Conservation (phyloP, 2,113 vertebrate genomes). For the Petrocephalus microphthalmus region DNA sequence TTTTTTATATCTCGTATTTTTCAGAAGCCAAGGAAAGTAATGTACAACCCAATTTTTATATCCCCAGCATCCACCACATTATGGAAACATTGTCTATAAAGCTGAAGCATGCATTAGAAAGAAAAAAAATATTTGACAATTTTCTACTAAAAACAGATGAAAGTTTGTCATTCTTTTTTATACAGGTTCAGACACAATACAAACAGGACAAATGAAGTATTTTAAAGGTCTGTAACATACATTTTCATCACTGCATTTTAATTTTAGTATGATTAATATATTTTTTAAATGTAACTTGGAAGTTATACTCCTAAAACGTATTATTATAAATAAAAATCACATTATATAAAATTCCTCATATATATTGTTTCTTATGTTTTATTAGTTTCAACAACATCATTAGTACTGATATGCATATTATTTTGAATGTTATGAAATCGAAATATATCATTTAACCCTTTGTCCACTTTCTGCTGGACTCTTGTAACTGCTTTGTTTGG, state of each 20-base stretch:
- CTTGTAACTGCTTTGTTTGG: background rate
- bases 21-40: background rate
- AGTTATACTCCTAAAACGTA: background rate
- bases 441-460: background rate
- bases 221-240: background rate
- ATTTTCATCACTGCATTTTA: background rate
- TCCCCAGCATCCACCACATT: background rate
- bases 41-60: background rate
- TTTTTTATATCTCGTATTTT: slow-evolving; percentile 10
- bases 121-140: background rate
- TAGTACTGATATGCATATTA: background rate
- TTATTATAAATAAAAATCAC: background rate
- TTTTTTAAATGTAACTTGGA: background rate
- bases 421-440: background rate
- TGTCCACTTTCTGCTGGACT: background rate
- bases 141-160: background rate
- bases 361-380: background rate
- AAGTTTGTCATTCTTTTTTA: background rate
- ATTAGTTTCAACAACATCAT: background rate
- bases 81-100: slow-evolving; percentile 17
- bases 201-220: background rate
- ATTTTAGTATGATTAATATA: background rate
- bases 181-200: background rate
- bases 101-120: background rate
- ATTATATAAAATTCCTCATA: no score